Conservation (phyloP, 1,140 invertebrate genomes). For the Conus ventricosus region DNA sequence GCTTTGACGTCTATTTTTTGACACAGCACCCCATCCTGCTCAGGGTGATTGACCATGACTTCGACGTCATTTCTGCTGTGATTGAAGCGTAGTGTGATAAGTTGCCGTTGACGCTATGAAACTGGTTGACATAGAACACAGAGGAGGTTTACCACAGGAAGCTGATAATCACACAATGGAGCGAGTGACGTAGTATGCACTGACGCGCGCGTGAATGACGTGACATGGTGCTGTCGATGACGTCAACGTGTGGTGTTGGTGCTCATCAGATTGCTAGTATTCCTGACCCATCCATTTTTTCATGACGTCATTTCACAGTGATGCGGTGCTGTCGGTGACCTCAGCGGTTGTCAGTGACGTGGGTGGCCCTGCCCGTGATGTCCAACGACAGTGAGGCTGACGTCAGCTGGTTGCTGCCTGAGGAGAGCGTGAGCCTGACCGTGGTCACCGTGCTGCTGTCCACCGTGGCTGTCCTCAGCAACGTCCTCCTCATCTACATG, state of each 20-base stretch:
- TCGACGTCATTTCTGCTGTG: no score
- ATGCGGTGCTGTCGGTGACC: background rate
- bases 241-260: background rate
- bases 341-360: background rate
- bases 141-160: no score
- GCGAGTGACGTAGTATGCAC: no score
- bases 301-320: background rate
- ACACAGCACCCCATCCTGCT: no score
- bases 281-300: background rate
- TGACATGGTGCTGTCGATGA: background rate
- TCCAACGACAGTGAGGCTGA: background rate
- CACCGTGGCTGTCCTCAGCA: conserved; percentile 37
- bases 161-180: no score
- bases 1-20: no score
- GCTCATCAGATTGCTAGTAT: background rate
- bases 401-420: background rate
- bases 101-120: no score
- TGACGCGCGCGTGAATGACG: no score
- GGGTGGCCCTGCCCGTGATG: conserved; percentile 7
- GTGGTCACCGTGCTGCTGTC: conserved; percentile 32
- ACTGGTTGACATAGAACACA: no score
- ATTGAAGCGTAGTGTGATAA: no score
- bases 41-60: no score
- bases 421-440: conserved; percentile 24
- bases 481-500: conserved; percentile 45